A percentile compares a stretch with the other conserved stretches of the same genome.
Conservation (phyloP, 2,888 invertebrate species). For the Cremastobaeus sp. region DNA sequence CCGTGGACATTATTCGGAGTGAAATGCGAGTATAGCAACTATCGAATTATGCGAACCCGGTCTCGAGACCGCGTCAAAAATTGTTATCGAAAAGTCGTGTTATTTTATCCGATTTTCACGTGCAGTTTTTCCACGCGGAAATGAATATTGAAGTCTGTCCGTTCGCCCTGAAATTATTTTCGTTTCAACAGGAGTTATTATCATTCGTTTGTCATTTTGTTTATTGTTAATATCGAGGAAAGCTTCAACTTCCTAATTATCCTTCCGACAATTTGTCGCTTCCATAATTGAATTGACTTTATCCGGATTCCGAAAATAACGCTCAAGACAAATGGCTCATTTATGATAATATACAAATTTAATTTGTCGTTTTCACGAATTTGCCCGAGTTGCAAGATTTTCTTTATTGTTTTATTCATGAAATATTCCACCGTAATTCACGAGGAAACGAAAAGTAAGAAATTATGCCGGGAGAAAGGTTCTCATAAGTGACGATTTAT, state of each 20-base stretch:
- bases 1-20: constrained; percentile 42
- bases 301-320: not conserved
- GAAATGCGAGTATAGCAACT: constrained; percentile 47
- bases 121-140: not conserved
- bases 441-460: constrained; percentile 9
- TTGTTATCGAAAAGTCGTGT: constrained; percentile 19
- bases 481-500: constrained; percentile 32
- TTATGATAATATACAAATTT: constrained; percentile 22
- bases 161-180: not conserved
- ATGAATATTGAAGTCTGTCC: too few species aligned
- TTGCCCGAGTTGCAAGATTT: constrained; percentile 24
- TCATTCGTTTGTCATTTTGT: too few species aligned
- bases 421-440: constrained; percentile 24
- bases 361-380: constrained; percentile 19
- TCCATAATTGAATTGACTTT: not conserved
- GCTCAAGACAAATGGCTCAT: constrained; percentile 15
- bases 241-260: too few species aligned
- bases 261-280: not conserved
- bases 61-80: constrained; percentile 24
- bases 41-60: constrained; percentile 46
- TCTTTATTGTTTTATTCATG: constrained; percentile 41
- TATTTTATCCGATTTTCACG: not conserved
- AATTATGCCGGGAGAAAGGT: constrained; percentile 35
- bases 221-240: too few species aligned
- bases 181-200: too few species aligned